Base-by-base conservation (phyloP, 2,888 invertebrate genomes). In the Steinernema hermaphroditum region DNA sequence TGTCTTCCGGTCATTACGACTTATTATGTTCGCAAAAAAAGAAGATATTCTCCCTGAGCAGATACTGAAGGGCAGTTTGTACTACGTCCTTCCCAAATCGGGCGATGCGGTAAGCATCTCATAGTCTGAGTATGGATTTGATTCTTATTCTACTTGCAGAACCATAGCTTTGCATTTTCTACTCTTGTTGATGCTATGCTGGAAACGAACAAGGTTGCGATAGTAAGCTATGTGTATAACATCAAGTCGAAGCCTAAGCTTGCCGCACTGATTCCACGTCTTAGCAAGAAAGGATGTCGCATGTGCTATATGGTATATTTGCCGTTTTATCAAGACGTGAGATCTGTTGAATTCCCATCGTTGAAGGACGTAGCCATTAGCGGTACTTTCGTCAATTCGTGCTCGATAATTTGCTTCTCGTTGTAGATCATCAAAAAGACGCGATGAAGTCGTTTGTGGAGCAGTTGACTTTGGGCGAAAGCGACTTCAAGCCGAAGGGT, bases 191-290 rank as follows among this genome's bases (percentile, higher is more conserved):
- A 80, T 22, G 77, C 75, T 24, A 74, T 78, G 75, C 24, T 78
- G 2, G 73, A 77, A 16, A 41, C 44, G 46, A 77, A 71, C 1
- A 69, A 69, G 22, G 80, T 78, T 24, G 80, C 77, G 9, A 34
- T 78, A 6, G 79, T 71, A 27, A 75, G 80, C 12, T 78, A 78
- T 24, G 80, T 75, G 12, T 78, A 80, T 50, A 78, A 75, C 34
- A 74, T 68, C 14, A 69, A 27, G 27, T 70, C 78, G 0, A 71
- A 74, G 19, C 75, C 77, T 6, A 27, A 54, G 41, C 37, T 77
- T 2, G 54, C 69, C 16, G 76, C 73, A 32, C 70, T 78, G 37
- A 68, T 80, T 37, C 80, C 78, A 62, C 77, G 78, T 34, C 43
- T 80, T 19, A 73, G 75, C 29, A 77, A 75, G 46, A 69, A 46